Evolutionary conservation across 1,140 invertebrate species (phyloP).

Genomic region (Armadillidium nasatum): DNA sequence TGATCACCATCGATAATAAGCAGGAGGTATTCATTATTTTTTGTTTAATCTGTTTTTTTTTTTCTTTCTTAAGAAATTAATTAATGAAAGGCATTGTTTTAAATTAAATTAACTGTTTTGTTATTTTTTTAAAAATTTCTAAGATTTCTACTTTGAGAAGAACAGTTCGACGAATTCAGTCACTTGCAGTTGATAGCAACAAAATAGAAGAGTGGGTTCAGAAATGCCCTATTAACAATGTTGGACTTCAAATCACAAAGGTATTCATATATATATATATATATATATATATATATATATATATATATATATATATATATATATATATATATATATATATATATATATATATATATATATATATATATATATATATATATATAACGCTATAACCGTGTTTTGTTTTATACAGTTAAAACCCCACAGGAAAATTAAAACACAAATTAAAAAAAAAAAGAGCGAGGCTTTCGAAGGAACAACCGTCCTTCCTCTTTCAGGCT

Average conservation of each 20-base stretch:
- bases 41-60: neutral
- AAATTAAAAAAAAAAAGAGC: no score
- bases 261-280: neutral
- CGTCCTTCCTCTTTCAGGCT: no score
- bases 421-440: no score
- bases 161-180: neutral
- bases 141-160: neutral
- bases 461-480: no score
- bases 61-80: neutral
- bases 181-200: neutral
- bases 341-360: neutral
- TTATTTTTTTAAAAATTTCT: no score
- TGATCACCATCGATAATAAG: neutral
- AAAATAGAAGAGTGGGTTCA: neutral
- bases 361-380: conserved; percentile 7
- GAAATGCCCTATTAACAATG: neutral
- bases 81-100: neutral
- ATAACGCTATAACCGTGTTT: no score
- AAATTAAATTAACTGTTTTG: neutral
- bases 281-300: neutral
- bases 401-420: no score
- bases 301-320: neutral
- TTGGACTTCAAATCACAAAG: neutral
- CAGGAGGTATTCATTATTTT: neutral
- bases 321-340: conserved; percentile 1